Conservation (phyloP, 2,888 invertebrate genomes). For the Drosophila koepferae region DNA sequence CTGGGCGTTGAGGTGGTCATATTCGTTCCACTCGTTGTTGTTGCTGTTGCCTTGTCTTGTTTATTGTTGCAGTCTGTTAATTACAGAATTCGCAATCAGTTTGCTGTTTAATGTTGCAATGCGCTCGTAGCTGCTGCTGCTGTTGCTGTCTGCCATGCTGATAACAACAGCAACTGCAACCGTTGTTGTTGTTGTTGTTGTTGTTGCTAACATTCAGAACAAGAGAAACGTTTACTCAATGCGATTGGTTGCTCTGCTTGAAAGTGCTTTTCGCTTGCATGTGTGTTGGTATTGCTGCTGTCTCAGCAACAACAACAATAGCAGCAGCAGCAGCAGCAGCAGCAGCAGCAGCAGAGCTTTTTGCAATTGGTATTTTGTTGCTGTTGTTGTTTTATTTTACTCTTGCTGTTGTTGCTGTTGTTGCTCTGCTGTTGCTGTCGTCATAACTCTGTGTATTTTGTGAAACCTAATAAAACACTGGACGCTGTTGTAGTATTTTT, state of each 20-base stretch:
- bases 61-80: slow-evolving; percentile 52
- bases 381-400: slow-evolving; percentile 20
- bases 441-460: slow-evolving; percentile 56
- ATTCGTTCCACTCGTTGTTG: slow-evolving; percentile 49
- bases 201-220: slow-evolving; percentile 40
- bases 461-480: slow-evolving; percentile 65
- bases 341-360: slow-evolving; percentile 32
- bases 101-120: slow-evolving; percentile 55
- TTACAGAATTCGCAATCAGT: slow-evolving; percentile 57
- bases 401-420: slow-evolving; percentile 20
- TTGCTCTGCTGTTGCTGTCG: slow-evolving; percentile 37
- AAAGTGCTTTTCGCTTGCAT: slow-evolving; percentile 14
- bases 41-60: slow-evolving; percentile 6
- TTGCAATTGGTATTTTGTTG: slow-evolving; percentile 31
- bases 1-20: slow-evolving; percentile 73
- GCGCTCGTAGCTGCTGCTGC: slow-evolving; percentile 19
- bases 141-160: slow-evolving; percentile 30
- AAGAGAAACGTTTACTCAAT: slow-evolving; percentile 47
- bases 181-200: slow-evolving; percentile 24
- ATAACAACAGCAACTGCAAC: slow-evolving; percentile 46
- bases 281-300: slow-evolving; percentile 34
- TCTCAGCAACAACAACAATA: slow-evolving; percentile 35
- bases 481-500: slow-evolving; percentile 35
- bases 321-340: slow-evolving; percentile 29
- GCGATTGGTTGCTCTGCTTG: slow-evolving; percentile 8